These are phyloP conservation scores for Drosophila nebulosa DNA, from an alignment of 1,140 invertebrate species.

Conservation along the genomic window DNA sequence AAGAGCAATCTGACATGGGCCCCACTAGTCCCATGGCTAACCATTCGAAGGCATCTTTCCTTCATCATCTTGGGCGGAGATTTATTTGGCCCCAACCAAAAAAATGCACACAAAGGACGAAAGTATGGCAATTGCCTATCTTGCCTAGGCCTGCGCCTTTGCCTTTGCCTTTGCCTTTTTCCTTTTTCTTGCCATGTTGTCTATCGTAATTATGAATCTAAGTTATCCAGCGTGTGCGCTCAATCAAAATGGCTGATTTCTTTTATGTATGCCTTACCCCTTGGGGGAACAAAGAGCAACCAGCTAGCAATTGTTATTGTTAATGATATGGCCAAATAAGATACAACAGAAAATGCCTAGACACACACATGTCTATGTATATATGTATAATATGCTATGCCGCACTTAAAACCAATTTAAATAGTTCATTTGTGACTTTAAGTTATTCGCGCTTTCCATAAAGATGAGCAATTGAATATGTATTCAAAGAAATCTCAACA, in stretches of 20 bases:
- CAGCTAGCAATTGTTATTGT: slow-evolving; percentile 37
- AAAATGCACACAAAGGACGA: slow-evolving; percentile 22
- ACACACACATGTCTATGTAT: background rate
- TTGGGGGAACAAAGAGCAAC: slow-evolving; percentile 13
- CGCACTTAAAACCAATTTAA: too few species aligned
- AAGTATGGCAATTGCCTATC: slow-evolving; percentile 53
- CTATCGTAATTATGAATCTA: slow-evolving; percentile 66
- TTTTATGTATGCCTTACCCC: slow-evolving; percentile 27
- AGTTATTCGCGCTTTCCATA: too few species aligned
- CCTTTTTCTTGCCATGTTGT: slow-evolving; percentile 17
- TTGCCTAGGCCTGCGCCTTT: slow-evolving; percentile 22
- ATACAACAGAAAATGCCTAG: slow-evolving; percentile 3
- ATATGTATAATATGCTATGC: background rate
- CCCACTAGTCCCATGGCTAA: background rate
- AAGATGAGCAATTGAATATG: too few species aligned
- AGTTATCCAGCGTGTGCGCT: slow-evolving; percentile 49
- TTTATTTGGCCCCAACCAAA: slow-evolving; percentile 35
- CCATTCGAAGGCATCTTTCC: slow-evolving; percentile 27
- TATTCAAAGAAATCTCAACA: too few species aligned
- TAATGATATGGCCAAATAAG: slow-evolving; percentile 38
- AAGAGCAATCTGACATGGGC: background rate
- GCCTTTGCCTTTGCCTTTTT: slow-evolving; percentile 19
- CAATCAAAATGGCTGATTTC: slow-evolving; percentile 59
- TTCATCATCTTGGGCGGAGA: slow-evolving; percentile 20
- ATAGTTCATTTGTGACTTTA: too few species aligned